Percentiles rank a stretch among this genome's conserved stretches.
phyloP scores from a whole-genome alignment of 2,113 vertebrate species.

The Trematocara stigmaticum region DNA sequence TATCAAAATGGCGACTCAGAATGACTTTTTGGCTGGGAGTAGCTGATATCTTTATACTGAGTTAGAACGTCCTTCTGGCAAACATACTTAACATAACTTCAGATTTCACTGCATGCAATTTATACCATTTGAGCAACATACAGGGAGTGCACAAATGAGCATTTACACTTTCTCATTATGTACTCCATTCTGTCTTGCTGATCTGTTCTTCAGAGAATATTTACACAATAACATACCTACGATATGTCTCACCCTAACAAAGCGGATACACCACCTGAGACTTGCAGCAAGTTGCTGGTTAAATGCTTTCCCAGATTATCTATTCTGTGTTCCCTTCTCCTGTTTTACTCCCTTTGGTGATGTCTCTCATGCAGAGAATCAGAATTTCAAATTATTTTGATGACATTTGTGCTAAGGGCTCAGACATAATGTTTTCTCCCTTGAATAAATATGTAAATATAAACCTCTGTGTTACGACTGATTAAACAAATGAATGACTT shows the following conservation, averaged over 20 bases:
- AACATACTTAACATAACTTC: not conserved
- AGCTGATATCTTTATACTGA: not conserved
- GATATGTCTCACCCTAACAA: constrained; percentile 6
- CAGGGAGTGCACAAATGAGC: not conserved
- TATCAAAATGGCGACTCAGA: not conserved
- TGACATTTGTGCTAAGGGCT: constrained; percentile 50
- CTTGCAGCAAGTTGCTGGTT: constrained; percentile 6
- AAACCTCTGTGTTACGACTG: constrained; percentile 23
- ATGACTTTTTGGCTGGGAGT: not conserved
- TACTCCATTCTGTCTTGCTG: not conserved
- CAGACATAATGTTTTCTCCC: constrained; percentile 42
- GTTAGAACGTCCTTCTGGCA: not conserved
- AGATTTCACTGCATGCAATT: not conserved
- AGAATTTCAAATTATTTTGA: constrained; percentile 54
- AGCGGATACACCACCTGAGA: constrained; percentile 25
- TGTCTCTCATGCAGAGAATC: constrained; percentile 37
- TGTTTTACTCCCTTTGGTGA: constrained; percentile 22
- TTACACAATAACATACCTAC: constrained; percentile 15
- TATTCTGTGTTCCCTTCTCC: constrained; percentile 5
- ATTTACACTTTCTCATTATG: not conserved
- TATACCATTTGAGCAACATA: not conserved
- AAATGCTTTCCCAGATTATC: constrained; percentile 29
- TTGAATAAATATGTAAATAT: constrained; percentile 58
- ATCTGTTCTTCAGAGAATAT: not conserved
- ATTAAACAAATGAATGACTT: constrained; percentile 50